Evolutionary conservation across 2,113 vertebrate species (phyloP), one percentile per base, ranked within the genome.

Genomic region (Aplodontia rufa): DNA sequence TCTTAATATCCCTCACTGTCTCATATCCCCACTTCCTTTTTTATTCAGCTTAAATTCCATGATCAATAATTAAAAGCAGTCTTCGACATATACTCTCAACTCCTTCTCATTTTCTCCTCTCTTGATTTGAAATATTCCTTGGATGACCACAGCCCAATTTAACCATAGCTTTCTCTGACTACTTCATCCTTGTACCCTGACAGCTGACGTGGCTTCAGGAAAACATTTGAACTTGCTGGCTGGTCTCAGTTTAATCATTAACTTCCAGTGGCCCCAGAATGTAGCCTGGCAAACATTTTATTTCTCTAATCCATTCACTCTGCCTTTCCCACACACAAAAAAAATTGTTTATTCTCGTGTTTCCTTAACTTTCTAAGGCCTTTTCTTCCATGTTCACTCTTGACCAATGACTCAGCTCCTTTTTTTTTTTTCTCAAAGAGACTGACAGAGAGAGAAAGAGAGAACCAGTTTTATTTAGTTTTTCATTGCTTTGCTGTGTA

Each of bases 191-290:
- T 80, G 60, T 20, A 87, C 71, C 14, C 22, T 42, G 8, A 47
- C 30, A 82, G 40, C n/a, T 94, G n/a, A 82, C 76, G n/a, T 32
- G 45, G 55, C 49, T 85, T 74, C 6, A 40, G 49, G 75, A 66
- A 95, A 91, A 83, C 19, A 51, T 51, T 84, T 47, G 74, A 93
- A 96, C 58, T 85, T 92, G 74, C 42, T 93, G 11, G 76, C 75
- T 86, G 6, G 47, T 82, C 47, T 90, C 72, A 37, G 28, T 82
- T 78, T 91, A 91, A 66, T 69, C 20, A 86, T 85, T 91, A 91
- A 91, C 62, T 35, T 84, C 51, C 58, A 60, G 32, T 47, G 42
- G 35, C 19, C 60, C 47, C 55, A 40, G 87, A 92, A 87, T 82
- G 51, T 60, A 72, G 32, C 62, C 51, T 85, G 58, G 37, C 22